Evolutionary conservation across 2,888 invertebrate species (phyloP).

Genomic region (Dione juno): DNA sequence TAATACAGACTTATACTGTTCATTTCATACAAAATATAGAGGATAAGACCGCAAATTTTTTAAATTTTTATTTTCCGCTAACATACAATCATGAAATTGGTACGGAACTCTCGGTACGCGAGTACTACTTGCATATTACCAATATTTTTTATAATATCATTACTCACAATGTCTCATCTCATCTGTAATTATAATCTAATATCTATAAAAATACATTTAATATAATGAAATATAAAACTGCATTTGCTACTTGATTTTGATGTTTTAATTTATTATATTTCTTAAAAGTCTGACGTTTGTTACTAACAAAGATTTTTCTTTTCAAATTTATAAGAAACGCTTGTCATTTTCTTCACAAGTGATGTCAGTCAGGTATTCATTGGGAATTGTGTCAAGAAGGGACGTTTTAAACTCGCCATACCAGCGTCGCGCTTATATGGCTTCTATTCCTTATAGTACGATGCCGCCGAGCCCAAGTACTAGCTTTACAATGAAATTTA

Average conservation of each 20-base stretch:
- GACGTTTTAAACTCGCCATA: constrained; percentile 57
- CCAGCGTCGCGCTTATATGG: constrained; percentile 37
- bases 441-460: constrained; percentile 37
- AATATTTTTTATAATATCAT: too few relatives aligned
- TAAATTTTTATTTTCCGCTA: too few relatives aligned
- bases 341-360: constrained; percentile 43
- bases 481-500: constrained; percentile 6
- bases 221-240: neutral
- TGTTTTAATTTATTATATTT: neutral
- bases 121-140: too few relatives aligned
- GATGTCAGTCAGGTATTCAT: constrained; percentile 55
- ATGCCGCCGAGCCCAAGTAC: constrained; percentile 12
- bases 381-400: constrained; percentile 67
- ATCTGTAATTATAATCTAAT: too few relatives aligned
- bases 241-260: neutral
- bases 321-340: constrained; percentile 25
- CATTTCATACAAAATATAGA: too few relatives aligned
- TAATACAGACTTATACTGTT: too few relatives aligned
- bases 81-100: too few relatives aligned
- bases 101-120: too few relatives aligned
- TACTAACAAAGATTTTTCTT: constrained; percentile 5
- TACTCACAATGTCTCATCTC: too few relatives aligned
- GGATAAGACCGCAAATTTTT: too few relatives aligned
- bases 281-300: neutral
- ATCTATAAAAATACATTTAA: too few relatives aligned